A percentile compares a stretch with the other conserved stretches of the same genome.
These are phyloP conservation scores for Bursaphelenchus mucronatus DNA, from an alignment of 1,140 invertebrate genomes.

Conservation along the genomic window DNA sequence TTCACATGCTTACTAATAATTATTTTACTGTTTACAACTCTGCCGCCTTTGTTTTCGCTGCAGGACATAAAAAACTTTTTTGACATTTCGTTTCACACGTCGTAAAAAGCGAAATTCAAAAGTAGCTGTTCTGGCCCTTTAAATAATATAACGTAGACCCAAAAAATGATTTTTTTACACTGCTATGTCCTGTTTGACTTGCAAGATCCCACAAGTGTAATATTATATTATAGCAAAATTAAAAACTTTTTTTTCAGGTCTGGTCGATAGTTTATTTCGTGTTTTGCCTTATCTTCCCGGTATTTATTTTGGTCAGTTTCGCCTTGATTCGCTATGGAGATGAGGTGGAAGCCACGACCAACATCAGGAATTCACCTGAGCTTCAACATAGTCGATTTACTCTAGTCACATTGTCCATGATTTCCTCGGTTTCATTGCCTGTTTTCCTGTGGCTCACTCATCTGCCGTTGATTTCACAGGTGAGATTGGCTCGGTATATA, in stretches of 20 bases:
- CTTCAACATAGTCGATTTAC: conserved; percentile 42
- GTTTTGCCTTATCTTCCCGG: conserved; percentile 42
- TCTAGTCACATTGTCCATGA: conserved; percentile 48
- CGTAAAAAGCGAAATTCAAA: too few relatives aligned
- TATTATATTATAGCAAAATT: conserved; percentile 14
- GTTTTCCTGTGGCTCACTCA: conserved; percentile 53
- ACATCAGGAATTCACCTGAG: conserved; percentile 11
- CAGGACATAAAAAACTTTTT: too few relatives aligned
- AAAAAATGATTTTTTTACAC: too few relatives aligned
- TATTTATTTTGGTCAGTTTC: conserved; percentile 47
- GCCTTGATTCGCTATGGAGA: conserved; percentile 52
- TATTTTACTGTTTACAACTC: too few relatives aligned
- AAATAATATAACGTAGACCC: too few relatives aligned
- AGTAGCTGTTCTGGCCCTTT: too few relatives aligned
- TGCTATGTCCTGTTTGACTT: too few relatives aligned
- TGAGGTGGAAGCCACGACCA: conserved; percentile 24
- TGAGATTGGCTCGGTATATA: background rate
- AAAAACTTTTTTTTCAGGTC: conserved; percentile 30
- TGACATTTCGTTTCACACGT: too few relatives aligned
- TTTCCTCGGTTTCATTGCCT: conserved; percentile 48
- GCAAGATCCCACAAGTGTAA: too few relatives aligned
- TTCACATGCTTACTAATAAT: too few relatives aligned
- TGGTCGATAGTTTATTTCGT: conserved; percentile 43
- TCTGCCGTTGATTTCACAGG: conserved; percentile 46
- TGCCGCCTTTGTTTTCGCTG: too few relatives aligned